Conservation (phyloP, 2,888 invertebrate species). For the Leucozona laternaria region DNA sequence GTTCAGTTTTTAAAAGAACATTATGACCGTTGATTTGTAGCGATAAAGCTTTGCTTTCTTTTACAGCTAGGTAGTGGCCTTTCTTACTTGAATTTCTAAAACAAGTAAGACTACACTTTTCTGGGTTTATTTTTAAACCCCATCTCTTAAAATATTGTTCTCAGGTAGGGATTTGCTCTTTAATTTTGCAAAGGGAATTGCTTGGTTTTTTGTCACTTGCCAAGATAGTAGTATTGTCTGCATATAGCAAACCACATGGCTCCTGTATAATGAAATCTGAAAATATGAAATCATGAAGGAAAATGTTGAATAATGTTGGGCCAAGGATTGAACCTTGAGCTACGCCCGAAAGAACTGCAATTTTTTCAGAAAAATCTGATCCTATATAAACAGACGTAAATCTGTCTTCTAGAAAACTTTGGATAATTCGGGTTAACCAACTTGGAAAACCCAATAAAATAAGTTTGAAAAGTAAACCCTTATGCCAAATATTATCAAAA, state of each 20-base stretch:
- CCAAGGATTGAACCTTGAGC: too few relatives aligned
- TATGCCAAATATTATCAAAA: neutral
- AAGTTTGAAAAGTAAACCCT: slow-evolving; percentile 7
- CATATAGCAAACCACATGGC: too few relatives aligned
- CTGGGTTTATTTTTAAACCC: neutral
- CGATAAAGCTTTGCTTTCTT: slow-evolving; percentile 31
- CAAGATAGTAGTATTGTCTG: too few relatives aligned
- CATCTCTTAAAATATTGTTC: slow-evolving; percentile 3
- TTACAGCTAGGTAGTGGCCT: slow-evolving; percentile 27
- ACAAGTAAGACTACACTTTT: neutral
- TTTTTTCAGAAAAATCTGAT: too few relatives aligned
- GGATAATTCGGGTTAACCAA: neutral
- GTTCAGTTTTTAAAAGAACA: slow-evolving; percentile 5
- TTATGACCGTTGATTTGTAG: too few relatives aligned
- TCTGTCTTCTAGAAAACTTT: too few relatives aligned
- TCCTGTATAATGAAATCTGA: too few relatives aligned
- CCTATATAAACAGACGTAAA: too few relatives aligned
- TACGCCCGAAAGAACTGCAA: too few relatives aligned
- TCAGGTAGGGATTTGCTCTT: neutral
- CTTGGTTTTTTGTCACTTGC: too few relatives aligned
- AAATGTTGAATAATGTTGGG: too few relatives aligned
- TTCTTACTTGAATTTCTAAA: slow-evolving; percentile 29
- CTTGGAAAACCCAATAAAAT: neutral
- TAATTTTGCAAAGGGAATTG: neutral
- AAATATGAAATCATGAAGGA: too few relatives aligned